Evolutionary conservation across 2,888 invertebrate species (phyloP).

Genomic region (Ophioninae sp.): DNA sequence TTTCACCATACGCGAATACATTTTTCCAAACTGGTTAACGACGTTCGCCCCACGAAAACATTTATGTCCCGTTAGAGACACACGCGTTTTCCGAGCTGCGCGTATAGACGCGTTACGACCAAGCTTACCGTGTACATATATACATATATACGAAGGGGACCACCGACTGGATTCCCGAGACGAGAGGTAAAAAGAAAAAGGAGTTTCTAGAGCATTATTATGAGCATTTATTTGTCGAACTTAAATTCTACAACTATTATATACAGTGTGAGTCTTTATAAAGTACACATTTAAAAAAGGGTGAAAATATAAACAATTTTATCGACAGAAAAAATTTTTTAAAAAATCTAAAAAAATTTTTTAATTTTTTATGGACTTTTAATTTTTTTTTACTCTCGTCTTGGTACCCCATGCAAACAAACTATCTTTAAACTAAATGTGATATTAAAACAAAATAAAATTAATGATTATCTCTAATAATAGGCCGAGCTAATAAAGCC

Average conservation of each 20-base stretch:
- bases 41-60: conserved; percentile 32
- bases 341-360: too few relatives aligned
- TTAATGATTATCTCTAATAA: too few relatives aligned
- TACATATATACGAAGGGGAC: conserved; percentile 5
- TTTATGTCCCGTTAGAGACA: conserved; percentile 44
- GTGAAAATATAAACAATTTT: too few relatives aligned
- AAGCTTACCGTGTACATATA: not conserved
- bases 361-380: too few relatives aligned
- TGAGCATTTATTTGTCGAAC: conserved; percentile 32
- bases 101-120: not conserved
- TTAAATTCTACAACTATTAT: not conserved
- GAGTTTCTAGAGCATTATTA: conserved; percentile 48
- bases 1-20: conserved; percentile 33
- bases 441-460: too few relatives aligned
- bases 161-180: conserved; percentile 54
- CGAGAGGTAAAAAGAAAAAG: conserved; percentile 56
- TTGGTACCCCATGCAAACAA: too few relatives aligned
- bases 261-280: too few relatives aligned
- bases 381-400: too few relatives aligned
- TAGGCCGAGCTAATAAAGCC: too few relatives aligned
- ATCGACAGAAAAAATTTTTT: too few relatives aligned
- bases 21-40: conserved; percentile 48
- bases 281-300: too few relatives aligned
- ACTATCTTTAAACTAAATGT: too few relatives aligned
- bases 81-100: conserved; percentile 28